These are phyloP conservation scores for Eufriesea mexicana DNA, from an alignment of 1,140 invertebrate genomes.

Conservation along the genomic window DNA sequence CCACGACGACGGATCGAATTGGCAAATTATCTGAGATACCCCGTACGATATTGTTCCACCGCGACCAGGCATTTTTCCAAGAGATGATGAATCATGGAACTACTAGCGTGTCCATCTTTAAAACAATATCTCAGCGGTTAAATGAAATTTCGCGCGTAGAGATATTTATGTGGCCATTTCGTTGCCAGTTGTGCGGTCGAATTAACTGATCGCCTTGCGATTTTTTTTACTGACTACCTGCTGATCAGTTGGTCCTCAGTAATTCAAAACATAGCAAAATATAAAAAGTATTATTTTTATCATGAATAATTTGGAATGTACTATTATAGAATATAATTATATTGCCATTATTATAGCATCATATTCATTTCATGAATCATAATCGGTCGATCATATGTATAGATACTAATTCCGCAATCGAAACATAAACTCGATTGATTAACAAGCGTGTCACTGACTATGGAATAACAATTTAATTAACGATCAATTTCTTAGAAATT, in stretches of 20 bases:
- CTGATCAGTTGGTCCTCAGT: background rate
- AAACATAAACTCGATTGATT: slow-evolving; percentile 64
- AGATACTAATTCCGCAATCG: slow-evolving; percentile 55
- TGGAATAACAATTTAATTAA: slow-evolving; percentile 29
- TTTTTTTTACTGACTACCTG: slow-evolving; percentile 10
- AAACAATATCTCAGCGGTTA: slow-evolving; percentile 65
- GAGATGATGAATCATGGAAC: slow-evolving; percentile 65
- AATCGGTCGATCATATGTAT: slow-evolving; percentile 43
- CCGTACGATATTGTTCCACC: slow-evolving; percentile 19
- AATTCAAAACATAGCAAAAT: background rate
- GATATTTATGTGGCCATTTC: background rate
- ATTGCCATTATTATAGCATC: too few species aligned
- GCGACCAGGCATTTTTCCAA: slow-evolving; percentile 64
- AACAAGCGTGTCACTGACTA: slow-evolving; percentile 46
- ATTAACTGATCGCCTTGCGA: slow-evolving; percentile 7
- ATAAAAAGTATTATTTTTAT: too few species aligned
- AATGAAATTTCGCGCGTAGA: slow-evolving; percentile 15
- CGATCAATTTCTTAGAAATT: slow-evolving; percentile 32
- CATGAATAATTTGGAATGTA: too few species aligned
- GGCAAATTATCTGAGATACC: slow-evolving; percentile 64
- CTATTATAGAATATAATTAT: too few species aligned
- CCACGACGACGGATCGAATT: slow-evolving; percentile 54
- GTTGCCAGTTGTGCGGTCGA: slow-evolving; percentile 10
- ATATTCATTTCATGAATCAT: background rate
- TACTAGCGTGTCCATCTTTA: slow-evolving; percentile 56